phyloP scores from a whole-genome alignment of 1,140 invertebrate genomes.

The Papilio machaon region DNA sequence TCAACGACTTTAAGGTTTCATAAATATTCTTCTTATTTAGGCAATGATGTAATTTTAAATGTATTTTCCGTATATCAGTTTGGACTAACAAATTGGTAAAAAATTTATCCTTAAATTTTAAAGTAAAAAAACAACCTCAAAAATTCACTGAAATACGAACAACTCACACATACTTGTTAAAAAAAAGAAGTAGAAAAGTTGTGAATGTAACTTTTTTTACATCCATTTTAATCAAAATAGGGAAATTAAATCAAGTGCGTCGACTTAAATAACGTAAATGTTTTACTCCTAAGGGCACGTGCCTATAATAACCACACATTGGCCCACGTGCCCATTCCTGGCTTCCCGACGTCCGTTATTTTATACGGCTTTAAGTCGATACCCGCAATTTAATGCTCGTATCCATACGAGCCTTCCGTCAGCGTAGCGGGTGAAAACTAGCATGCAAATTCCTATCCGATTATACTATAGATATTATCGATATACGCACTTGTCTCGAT shows the following conservation, averaged over 20 bases:
- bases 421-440: constrained; percentile 28
- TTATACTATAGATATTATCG: constrained; percentile 15
- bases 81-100: too few relatives aligned
- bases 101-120: too few relatives aligned
- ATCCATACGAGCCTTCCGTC: constrained; percentile 23
- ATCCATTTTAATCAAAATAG: too few relatives aligned
- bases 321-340: constrained; percentile 25
- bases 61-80: too few relatives aligned
- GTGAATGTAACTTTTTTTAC: too few relatives aligned
- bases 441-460: constrained; percentile 30
- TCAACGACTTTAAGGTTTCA: too few relatives aligned
- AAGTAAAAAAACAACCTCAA: too few relatives aligned
- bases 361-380: constrained; percentile 32
- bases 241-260: not conserved
- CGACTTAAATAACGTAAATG: not conserved
- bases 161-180: too few relatives aligned
- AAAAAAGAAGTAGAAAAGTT: too few relatives aligned
- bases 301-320: constrained; percentile 11
- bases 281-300: constrained; percentile 5
- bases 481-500: constrained; percentile 36
- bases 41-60: too few relatives aligned
- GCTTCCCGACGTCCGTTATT: constrained; percentile 17
- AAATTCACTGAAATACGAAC: too few relatives aligned
- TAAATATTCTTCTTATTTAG: too few relatives aligned
- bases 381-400: constrained; percentile 26